Percentiles rank a stretch among this genome's conserved stretches.
phyloP scores from a whole-genome alignment of 2,888 invertebrate species.

The Muscina levida region DNA sequence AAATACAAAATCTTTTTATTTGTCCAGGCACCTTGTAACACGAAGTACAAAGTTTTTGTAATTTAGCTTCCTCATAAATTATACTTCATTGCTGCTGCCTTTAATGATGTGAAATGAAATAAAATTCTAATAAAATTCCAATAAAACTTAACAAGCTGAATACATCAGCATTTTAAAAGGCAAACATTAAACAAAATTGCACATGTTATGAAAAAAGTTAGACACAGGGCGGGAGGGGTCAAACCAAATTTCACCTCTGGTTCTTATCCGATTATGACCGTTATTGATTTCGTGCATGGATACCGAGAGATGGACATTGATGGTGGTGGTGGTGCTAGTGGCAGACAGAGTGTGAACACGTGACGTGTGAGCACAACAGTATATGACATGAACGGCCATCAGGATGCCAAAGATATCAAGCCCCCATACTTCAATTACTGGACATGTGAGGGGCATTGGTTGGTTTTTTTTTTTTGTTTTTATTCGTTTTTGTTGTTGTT shows the following conservation, averaged over 20 bases:
- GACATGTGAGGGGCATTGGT: not conserved
- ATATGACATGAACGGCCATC: not conserved
- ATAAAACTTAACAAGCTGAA: conserved; percentile 35
- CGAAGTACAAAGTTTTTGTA: too few relatives aligned
- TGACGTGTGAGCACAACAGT: conserved; percentile 8
- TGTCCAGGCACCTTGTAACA: too few relatives aligned
- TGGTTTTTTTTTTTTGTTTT: too few relatives aligned
- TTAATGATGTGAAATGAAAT: conserved; percentile 29
- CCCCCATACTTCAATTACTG: not conserved
- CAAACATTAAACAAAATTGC: not conserved
- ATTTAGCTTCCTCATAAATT: not conserved
- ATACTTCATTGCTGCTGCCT: not conserved
- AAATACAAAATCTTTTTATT: too few relatives aligned
- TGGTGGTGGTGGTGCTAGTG: not conserved
- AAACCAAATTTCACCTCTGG: not conserved
- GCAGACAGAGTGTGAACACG: not conserved
- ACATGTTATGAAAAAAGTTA: not conserved
- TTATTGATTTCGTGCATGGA: conserved; percentile 20
- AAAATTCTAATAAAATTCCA: conserved; percentile 44
- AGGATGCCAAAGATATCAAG: conserved; percentile 4
- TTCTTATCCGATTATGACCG: not conserved
- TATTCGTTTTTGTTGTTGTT: too few relatives aligned
- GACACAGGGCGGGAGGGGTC: not conserved
- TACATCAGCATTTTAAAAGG: conserved; percentile 37
- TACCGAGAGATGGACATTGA: not conserved